phyloP scores from a whole-genome alignment of 2,113 vertebrate genomes.

The Xyrauchen texanus region DNA sequence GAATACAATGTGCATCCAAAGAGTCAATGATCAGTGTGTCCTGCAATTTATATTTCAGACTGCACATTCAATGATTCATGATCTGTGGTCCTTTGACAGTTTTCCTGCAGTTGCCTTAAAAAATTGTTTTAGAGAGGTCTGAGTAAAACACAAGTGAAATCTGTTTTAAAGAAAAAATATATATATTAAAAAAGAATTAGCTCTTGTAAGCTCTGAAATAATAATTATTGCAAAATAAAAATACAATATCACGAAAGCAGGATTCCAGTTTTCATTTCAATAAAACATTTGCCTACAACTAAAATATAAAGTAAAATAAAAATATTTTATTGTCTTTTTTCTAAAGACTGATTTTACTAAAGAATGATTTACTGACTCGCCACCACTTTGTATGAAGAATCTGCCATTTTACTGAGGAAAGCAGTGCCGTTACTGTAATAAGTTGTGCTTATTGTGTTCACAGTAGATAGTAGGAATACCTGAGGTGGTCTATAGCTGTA shows the following conservation, averaged over 20 bases:
- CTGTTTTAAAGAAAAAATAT: conserved; percentile 16
- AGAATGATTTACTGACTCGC: conserved; percentile 24
- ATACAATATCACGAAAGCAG: conserved; percentile 26
- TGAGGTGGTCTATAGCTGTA: conserved; percentile 71
- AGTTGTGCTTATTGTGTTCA: conserved; percentile 63
- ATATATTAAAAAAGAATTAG: too few species aligned
- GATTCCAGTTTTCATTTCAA: conserved; percentile 56
- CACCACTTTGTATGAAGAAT: conserved; percentile 12
- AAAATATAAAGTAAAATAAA: conserved; percentile 4
- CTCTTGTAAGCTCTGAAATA: background rate
- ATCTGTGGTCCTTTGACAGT: conserved; percentile 6
- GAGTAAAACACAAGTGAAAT: background rate
- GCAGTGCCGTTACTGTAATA: conserved; percentile 12
- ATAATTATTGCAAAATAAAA: conserved; percentile 42
- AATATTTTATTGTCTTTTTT: too few species aligned
- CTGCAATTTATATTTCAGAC: conserved; percentile 2
- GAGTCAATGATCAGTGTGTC: background rate
- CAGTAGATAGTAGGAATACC: conserved; percentile 77
- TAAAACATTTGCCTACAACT: conserved; percentile 45
- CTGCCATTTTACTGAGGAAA: conserved; percentile 30
- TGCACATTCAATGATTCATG: conserved; percentile 31
- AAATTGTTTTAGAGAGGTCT: background rate
- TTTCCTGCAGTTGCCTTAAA: conserved; percentile 36
- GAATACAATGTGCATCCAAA: background rate
- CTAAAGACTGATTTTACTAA: too few species aligned